A percentile compares a stretch with the other conserved stretches of the same genome.
Evolutionary conservation across 2,797 vertebrate genomes (phyloP).

Genomic region (Spheniscus humboldti): DNA sequence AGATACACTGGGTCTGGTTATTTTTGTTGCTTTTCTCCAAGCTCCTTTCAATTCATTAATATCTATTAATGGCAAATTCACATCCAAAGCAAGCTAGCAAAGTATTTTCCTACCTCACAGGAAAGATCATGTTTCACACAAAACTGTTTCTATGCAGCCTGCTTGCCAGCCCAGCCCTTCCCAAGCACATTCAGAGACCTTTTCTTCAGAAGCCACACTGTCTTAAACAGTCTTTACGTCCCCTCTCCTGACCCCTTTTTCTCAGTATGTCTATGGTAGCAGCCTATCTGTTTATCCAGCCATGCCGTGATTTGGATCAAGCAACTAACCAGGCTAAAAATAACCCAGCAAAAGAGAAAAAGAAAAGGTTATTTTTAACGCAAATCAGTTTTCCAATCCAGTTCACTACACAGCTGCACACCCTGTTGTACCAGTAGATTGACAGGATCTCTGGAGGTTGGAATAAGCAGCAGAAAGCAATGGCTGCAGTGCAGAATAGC

Average conservation of each 20-base stretch:
- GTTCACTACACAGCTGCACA: accelerated
- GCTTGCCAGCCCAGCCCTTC: not conserved
- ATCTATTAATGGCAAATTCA: not conserved
- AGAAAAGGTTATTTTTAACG: not conserved
- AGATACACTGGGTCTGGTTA: not conserved
- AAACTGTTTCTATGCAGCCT: not conserved
- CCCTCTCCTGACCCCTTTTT: not conserved
- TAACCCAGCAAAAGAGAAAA: not conserved
- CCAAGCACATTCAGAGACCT: not conserved
- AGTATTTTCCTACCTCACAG: not conserved
- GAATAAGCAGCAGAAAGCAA: not conserved
- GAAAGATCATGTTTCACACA: not conserved
- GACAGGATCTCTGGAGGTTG: not conserved
- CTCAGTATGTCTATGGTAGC: not conserved
- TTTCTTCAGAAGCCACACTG: not conserved
- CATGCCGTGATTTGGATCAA: not conserved
- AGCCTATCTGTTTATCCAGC: not conserved
- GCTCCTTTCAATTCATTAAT: not conserved
- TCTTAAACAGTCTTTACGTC: not conserved
- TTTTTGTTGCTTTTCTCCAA: not conserved
- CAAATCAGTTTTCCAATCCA: not conserved
- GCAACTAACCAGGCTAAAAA: not conserved
- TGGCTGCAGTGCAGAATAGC: not conserved
- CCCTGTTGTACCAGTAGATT: not conserved
- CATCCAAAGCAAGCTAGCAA: not conserved